These are phyloP conservation scores for Jaculus jaculus DNA, from an alignment of 2,113 vertebrate species.

Conservation along the genomic window DNA sequence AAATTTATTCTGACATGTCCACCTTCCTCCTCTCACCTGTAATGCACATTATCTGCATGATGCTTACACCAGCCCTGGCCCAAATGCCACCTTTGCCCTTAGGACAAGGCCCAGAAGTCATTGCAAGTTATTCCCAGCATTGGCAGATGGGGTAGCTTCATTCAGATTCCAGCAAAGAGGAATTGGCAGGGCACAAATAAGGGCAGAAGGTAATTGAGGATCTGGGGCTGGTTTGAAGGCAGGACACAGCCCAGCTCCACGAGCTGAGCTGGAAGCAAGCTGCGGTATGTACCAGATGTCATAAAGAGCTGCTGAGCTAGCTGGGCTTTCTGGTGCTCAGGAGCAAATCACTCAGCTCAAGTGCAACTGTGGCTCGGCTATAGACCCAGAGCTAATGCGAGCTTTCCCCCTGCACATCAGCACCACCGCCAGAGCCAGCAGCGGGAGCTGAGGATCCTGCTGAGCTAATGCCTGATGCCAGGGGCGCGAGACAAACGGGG, in stretches of 20 bases:
- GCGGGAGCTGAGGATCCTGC: constrained; percentile 9
- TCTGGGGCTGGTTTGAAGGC: constrained; percentile 59
- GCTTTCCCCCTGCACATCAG: constrained; percentile 19
- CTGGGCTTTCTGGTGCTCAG: constrained; percentile 58
- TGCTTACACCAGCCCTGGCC: background rate
- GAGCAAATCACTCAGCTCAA: constrained; percentile 73
- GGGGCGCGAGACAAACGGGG: constrained; percentile 35
- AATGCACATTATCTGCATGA: background rate
- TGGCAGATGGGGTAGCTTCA: constrained; percentile 62
- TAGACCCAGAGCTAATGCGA: constrained; percentile 39
- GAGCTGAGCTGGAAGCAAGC: constrained; percentile 64
- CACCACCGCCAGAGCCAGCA: constrained; percentile 17
- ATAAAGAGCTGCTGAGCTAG: constrained; percentile 67
- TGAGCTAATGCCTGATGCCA: constrained; percentile 7
- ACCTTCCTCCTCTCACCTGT: background rate
- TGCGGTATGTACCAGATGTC: constrained; percentile 50
- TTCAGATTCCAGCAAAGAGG: constrained; percentile 60
- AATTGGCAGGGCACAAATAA: constrained; percentile 56
- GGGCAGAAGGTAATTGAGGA: constrained; percentile 66
- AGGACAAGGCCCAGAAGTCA: constrained; percentile 21
- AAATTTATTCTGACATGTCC: background rate
- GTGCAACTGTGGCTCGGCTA: constrained; percentile 25
- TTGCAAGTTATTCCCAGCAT: constrained; percentile 12
- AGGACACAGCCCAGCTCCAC: constrained; percentile 55
- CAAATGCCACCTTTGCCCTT: constrained; percentile 13